Base-by-base conservation (phyloP, 1,140 invertebrate species). In the Dreissena rostriformis region DNA sequence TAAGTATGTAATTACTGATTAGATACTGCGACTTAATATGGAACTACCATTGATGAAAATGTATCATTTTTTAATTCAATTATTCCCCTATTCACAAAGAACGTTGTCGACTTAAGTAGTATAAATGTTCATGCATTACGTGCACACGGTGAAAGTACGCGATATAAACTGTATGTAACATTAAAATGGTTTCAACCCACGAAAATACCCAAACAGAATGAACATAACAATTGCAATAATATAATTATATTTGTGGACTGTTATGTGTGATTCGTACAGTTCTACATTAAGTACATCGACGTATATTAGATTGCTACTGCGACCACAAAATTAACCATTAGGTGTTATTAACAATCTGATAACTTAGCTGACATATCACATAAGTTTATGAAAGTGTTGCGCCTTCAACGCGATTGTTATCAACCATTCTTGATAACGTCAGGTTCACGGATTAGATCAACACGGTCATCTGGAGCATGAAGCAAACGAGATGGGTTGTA, bases 331-430 rank as follows among this genome's bases (percentile, higher is more conserved):
- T 68, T 53, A 79, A 57, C 77, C 77, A 22, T 68, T 68, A 2
- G 29, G 49, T 10, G 63, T 75, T 82, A 82, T 82, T 82, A 82
- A 82, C 55, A 75, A 65, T 82, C 29, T 82, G 80, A 82, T 71
- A 82, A 75, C n/a, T 19, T 29, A 26, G 65, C 65, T 82, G 80
- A 82, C 80, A 82, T 73, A 74, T 82, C 71, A 68, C 80, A 82
- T 82, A 75, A 66, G 80, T 82, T 82, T 49, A 55, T 52, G 57
- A 82, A 82, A 68, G 66, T 53, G 61, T 65, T 75, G 17, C 57
- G 17, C 80, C 71, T 73, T 82, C 80, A 75, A 65, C 80, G 71
- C 68, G 80, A 82, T 82, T 75, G 63, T 75, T 71, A 79, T 66
- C 72, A 75, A 55, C 17, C 22, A 67, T 63, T 82, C 80, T 82